phyloP scores from a whole-genome alignment of 2,113 vertebrate species.

The Tachysurus fulvidraco region DNA sequence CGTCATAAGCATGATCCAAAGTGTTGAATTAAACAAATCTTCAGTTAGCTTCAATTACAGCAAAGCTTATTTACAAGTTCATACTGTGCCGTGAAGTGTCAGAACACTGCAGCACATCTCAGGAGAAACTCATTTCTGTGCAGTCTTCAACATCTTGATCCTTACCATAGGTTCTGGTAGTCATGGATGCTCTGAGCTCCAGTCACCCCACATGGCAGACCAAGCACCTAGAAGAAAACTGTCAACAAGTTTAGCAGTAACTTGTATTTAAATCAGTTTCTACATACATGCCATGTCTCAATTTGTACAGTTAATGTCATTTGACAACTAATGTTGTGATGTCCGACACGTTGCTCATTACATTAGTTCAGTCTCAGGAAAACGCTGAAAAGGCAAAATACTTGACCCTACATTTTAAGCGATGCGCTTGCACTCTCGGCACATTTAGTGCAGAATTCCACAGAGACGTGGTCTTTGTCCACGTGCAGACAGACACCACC shows the following conservation, averaged over 20 bases:
- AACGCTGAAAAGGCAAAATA: constrained; percentile 74
- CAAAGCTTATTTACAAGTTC: constrained; percentile 34
- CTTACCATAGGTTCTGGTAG: constrained; percentile 96
- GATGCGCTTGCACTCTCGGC: constrained; percentile 85
- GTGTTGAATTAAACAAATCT: constrained; percentile 7
- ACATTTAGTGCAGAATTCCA: constrained; percentile 97
- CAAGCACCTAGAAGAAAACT: constrained; percentile 99
- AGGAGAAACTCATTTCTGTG: constrained; percentile 50
- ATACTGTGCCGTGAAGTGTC: constrained; percentile 40
- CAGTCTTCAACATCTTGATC: constrained; percentile 78
- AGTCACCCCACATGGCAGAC: constrained; percentile 90
- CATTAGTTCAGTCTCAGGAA: constrained; percentile 70
- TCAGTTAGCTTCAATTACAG: constrained; percentile 13
- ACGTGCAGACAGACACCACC: constrained; percentile 94
- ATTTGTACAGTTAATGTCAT: constrained; percentile 61
- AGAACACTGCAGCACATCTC: constrained; percentile 43
- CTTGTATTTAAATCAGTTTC: constrained; percentile 74
- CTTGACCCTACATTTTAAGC: constrained; percentile 97
- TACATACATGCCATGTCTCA: constrained; percentile 62
- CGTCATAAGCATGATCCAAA: constrained; percentile 22
- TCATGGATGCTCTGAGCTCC: constrained; percentile 91
- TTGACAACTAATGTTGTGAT: constrained; percentile 43
- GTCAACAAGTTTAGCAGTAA: constrained; percentile 99
- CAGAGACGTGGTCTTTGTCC: constrained; percentile 93
- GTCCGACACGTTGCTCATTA: constrained; percentile 62